A percentile compares a stretch with the other conserved stretches of the same genome.
phyloP scores from a whole-genome alignment of 2,113 vertebrate genomes.

The Corvus moneduloides region DNA sequence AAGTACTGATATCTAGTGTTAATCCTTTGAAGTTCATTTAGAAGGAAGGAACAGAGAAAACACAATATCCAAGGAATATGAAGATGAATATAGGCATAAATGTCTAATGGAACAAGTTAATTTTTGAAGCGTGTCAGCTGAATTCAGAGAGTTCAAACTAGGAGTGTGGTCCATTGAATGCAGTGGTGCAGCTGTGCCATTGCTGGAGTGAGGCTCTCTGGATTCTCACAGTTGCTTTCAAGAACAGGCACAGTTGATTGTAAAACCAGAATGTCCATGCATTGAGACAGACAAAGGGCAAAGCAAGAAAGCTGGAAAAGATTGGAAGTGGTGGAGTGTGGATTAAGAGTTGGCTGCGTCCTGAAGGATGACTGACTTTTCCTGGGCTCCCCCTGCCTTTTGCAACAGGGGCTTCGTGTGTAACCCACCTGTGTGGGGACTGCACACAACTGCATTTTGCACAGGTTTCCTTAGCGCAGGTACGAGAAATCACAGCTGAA shows the following conservation, averaged over 20 bases:
- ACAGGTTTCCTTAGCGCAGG: not conserved
- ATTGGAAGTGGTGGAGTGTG: not conserved
- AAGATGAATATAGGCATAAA: not conserved
- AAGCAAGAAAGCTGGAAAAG: not conserved
- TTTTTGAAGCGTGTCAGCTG: not conserved
- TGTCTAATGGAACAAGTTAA: not conserved
- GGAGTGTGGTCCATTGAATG: not conserved
- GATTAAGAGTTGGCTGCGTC: not conserved
- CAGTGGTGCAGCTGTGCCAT: not conserved
- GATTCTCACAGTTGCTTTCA: not conserved
- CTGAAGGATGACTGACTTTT: not conserved
- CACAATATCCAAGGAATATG: not conserved
- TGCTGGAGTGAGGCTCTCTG: not conserved
- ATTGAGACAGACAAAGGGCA: not conserved
- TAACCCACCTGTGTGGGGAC: not conserved
- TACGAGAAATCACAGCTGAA: not conserved
- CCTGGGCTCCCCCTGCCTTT: not conserved
- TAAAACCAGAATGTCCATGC: not conserved
- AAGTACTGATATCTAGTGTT: not conserved
- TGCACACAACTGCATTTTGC: not conserved
- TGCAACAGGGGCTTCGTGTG: not conserved
- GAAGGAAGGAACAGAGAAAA: not conserved
- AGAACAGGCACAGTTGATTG: too few relatives aligned
- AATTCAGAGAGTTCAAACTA: not conserved
- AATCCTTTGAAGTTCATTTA: slow-evolving; percentile 29